Percentiles rank a stretch among this genome's conserved stretches.
phyloP scores from a whole-genome alignment of 2,113 vertebrate genomes.

The Hymenochirus boettgeri region DNA sequence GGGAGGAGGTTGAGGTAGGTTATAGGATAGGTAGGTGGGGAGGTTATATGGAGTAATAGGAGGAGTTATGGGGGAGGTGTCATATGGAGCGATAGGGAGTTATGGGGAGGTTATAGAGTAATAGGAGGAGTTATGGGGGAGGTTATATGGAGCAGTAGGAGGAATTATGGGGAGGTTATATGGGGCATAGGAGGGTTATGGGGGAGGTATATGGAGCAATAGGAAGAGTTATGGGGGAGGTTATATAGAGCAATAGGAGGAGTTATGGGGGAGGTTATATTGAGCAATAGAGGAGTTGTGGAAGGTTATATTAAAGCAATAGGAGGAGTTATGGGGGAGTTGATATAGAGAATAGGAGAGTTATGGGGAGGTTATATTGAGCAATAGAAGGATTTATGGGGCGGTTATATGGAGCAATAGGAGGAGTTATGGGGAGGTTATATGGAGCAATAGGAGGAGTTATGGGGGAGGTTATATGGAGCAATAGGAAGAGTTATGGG shows the following conservation, averaged over 20 bases:
- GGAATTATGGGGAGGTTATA: constrained; percentile 1
- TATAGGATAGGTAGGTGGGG: neutral
- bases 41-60: neutral
- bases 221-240: constrained; percentile 2
- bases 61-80: neutral
- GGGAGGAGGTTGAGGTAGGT: neutral
- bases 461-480: no score
- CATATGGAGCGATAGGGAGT: neutral
- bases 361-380: constrained; percentile 4
- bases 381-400: neutral
- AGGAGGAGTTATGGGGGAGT: neutral
- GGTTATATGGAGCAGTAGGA: neutral
- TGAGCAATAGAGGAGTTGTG: neutral
- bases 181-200: neutral
- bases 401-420: neutral
- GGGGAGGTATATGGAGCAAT: neutral
- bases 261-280: neutral
- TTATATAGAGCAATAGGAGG: constrained; percentile 1
- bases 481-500: no score
- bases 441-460: no score
- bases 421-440: no score
- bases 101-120: constrained; percentile 5
- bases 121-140: no score
- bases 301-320: no score
- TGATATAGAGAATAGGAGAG: neutral